Percentiles rank a stretch among this genome's conserved stretches.
Evolutionary conservation across 2,888 invertebrate genomes (phyloP).

Genomic region (Zygothrica quintamaculata): DNA sequence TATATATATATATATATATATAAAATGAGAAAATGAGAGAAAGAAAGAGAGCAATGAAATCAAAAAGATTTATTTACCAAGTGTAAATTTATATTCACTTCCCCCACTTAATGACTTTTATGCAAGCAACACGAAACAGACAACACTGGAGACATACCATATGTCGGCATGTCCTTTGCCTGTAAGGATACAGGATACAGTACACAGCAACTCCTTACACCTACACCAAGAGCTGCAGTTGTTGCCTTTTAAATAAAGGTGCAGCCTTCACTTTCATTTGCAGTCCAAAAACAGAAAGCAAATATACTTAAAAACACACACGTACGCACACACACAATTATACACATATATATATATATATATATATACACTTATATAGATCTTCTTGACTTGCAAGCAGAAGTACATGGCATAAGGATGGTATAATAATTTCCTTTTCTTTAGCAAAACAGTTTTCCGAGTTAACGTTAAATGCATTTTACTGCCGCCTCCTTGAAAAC

Average conservation of each 20-base stretch:
- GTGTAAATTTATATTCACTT: slow-evolving; percentile 76
- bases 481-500: slow-evolving; percentile 6
- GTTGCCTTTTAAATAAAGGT: slow-evolving; percentile 69
- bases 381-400: slow-evolving; percentile 28
- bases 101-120: slow-evolving; percentile 74
- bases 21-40: not conserved
- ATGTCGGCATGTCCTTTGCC: slow-evolving; percentile 11
- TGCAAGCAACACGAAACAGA: slow-evolving; percentile 42
- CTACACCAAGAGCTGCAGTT: no score
- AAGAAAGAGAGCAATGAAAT: slow-evolving; percentile 44
- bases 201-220: no score
- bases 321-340: slow-evolving; percentile 3
- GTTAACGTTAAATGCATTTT: slow-evolving; percentile 59
- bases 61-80: slow-evolving; percentile 79
- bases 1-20: no score
- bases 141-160: slow-evolving; percentile 41
- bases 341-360: not conserved
- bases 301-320: not conserved
- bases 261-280: slow-evolving; percentile 54
- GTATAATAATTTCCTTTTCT: slow-evolving; percentile 57
- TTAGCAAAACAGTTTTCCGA: slow-evolving; percentile 44
- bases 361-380: not conserved
- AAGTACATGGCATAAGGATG: slow-evolving; percentile 16
- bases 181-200: no score
- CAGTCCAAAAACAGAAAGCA: not conserved